Percentiles rank a stretch among this genome's conserved stretches.
Evolutionary conservation across 1,140 invertebrate genomes (phyloP).

Genomic region (Drosophila sucinea): DNA sequence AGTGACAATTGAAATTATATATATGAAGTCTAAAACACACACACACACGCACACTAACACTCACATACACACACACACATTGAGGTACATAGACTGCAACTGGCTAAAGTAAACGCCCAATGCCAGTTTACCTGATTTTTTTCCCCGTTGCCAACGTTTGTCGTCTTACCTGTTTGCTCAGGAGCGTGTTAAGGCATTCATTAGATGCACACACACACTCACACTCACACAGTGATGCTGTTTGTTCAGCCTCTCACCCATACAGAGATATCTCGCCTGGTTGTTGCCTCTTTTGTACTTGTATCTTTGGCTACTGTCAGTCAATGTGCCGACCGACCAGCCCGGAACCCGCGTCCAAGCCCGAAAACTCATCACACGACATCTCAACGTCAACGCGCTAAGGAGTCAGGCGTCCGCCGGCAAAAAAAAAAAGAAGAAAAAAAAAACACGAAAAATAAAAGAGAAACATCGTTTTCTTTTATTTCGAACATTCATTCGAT

Average conservation of each 20-base stretch:
- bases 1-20: constrained; percentile 81
- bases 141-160: constrained; percentile 9
- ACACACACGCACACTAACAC: background rate
- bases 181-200: constrained; percentile 76
- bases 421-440: constrained; percentile 7
- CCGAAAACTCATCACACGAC: constrained; percentile 52
- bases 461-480: constrained; percentile 32
- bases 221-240: constrained; percentile 19
- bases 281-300: constrained; percentile 33
- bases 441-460: background rate
- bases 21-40: constrained; percentile 27
- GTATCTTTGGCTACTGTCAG: constrained; percentile 56
- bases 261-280: constrained; percentile 10
- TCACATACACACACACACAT: constrained; percentile 25
- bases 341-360: constrained; percentile 32
- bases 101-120: constrained; percentile 74
- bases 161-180: constrained; percentile 68
- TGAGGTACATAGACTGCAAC: constrained; percentile 36
- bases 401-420: constrained; percentile 50
- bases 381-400: constrained; percentile 69
- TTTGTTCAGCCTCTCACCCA: constrained; percentile 44
- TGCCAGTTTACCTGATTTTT: constrained; percentile 52
- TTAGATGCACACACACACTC: constrained; percentile 53
- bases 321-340: constrained; percentile 39
- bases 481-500: constrained; percentile 32